Percentiles rank a stretch among this genome's conserved stretches.
These are phyloP conservation scores for Thryonomys swinderianus DNA, from an alignment of 2,113 vertebrate genomes.

Conservation along the genomic window DNA sequence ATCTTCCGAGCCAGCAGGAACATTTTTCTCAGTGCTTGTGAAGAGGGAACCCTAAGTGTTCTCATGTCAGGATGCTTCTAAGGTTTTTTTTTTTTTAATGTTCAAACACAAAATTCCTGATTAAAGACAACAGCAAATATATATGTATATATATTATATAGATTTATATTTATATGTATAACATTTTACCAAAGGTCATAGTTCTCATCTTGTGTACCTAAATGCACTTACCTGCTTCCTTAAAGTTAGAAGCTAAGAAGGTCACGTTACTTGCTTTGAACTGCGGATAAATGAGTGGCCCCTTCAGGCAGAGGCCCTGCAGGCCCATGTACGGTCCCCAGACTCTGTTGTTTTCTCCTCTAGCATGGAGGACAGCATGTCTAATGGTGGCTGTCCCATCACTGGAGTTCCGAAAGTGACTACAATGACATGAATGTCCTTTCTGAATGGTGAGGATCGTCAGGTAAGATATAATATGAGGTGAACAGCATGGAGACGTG, in stretches of 20 bases:
- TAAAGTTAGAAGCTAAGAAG: background rate
- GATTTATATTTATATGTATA: too few species aligned
- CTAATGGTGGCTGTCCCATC: background rate
- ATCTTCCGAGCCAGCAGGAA: background rate
- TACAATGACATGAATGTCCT: background rate
- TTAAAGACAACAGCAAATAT: background rate
- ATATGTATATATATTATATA: too few species aligned
- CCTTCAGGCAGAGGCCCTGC: background rate
- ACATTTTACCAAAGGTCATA: background rate
- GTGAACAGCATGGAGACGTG: background rate
- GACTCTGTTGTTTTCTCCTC: background rate
- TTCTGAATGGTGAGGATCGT: background rate
- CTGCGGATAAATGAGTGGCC: background rate
- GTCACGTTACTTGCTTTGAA: background rate
- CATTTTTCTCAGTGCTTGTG: background rate
- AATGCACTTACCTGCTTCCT: background rate
- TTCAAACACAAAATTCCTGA: background rate
- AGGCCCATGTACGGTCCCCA: background rate
- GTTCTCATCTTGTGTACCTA: background rate
- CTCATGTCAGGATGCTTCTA: background rate
- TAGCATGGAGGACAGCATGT: background rate
- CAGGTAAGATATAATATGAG: background rate
- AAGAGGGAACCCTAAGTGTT: slow-evolving; percentile 7
- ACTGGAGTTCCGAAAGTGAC: background rate
- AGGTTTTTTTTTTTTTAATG: too few species aligned